phyloP scores from a whole-genome alignment of 2,797 vertebrate species.

The Gephyroberyx darwinii region DNA sequence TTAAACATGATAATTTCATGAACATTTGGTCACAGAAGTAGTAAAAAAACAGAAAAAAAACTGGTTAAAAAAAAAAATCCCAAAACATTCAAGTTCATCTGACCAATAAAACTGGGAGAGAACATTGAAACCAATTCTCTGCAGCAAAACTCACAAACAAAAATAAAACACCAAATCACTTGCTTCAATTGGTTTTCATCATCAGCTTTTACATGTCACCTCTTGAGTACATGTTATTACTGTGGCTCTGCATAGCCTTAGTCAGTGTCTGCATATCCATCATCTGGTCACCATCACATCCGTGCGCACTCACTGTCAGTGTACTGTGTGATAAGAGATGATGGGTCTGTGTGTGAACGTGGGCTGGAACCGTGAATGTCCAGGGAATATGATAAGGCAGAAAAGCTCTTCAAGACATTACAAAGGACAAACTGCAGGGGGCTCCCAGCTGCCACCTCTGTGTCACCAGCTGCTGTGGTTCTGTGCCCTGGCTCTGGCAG shows the following conservation, averaged over 20 bases:
- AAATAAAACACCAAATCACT: conserved; percentile 49
- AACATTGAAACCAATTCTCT: conserved; percentile 56
- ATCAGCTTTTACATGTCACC: conserved; percentile 21
- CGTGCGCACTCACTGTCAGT: conserved; percentile 22
- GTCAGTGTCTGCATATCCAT: conserved; percentile 34
- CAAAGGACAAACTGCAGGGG: conserved; percentile 39
- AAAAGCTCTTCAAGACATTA: conserved; percentile 19
- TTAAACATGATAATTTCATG: conserved; percentile 60
- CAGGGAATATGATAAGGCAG: not conserved
- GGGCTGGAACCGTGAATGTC: conserved; percentile 20
- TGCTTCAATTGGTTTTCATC: conserved; percentile 23
- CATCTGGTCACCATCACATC: conserved; percentile 21
- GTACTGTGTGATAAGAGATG: not conserved
- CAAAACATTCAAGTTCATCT: conserved; percentile 72
- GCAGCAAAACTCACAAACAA: conserved; percentile 30
- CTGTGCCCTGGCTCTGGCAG: conserved; percentile 77
- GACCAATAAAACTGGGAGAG: conserved; percentile 78
- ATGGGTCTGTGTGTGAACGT: conserved; percentile 4
- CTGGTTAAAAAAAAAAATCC: conserved; percentile 35
- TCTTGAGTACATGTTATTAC: not conserved
- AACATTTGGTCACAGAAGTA: conserved; percentile 75
- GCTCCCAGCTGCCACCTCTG: conserved; percentile 2
- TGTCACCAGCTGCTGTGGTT: conserved; percentile 77
- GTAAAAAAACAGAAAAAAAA: conserved; percentile 60
- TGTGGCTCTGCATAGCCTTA: conserved; percentile 17